Evolutionary conservation across 2,797 vertebrate genomes (phyloP).

Genomic region (Cryptoblepharus egeriae): DNA sequence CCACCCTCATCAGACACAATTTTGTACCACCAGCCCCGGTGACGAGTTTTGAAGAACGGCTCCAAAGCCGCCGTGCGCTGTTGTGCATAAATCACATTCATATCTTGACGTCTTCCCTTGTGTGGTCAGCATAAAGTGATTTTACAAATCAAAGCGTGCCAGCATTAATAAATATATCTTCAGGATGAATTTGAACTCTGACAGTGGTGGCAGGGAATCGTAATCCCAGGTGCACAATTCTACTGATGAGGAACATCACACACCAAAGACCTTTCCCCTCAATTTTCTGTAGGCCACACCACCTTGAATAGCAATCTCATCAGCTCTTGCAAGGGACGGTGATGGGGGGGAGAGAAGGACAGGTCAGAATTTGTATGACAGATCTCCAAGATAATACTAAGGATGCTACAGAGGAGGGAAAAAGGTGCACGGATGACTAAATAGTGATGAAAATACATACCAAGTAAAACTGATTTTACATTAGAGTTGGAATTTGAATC

Average conservation of each 20-base stretch:
- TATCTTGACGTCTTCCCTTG: neutral
- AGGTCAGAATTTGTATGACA: constrained; percentile 7
- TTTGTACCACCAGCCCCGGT: no score
- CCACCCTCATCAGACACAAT: no score
- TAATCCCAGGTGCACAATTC: constrained; percentile 11
- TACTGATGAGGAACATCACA: constrained; percentile 14
- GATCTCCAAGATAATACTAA: neutral
- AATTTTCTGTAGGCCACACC: constrained; percentile 4
- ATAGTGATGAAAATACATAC: neutral
- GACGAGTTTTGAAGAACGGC: no score
- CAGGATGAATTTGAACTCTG: constrained; percentile 25
- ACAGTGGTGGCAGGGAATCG: constrained; percentile 1
- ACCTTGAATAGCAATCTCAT: constrained; percentile 11
- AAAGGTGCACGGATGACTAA: neutral
- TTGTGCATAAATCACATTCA: neutral
- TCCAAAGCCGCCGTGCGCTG: no score
- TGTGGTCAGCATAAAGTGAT: constrained; percentile 3
- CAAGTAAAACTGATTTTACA: neutral
- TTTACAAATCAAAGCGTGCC: constrained; percentile 24
- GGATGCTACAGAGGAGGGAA: neutral
- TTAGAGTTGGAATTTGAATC: neutral
- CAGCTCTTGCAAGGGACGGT: neutral
- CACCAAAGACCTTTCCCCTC: constrained; percentile 29
- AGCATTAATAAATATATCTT: constrained; percentile 19
- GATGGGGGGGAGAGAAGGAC: neutral